Percentiles rank a stretch among this genome's conserved stretches.
Evolutionary conservation across 2,888 invertebrate genomes (phyloP).

Genomic region (Lordiphosa fenestrarum): DNA sequence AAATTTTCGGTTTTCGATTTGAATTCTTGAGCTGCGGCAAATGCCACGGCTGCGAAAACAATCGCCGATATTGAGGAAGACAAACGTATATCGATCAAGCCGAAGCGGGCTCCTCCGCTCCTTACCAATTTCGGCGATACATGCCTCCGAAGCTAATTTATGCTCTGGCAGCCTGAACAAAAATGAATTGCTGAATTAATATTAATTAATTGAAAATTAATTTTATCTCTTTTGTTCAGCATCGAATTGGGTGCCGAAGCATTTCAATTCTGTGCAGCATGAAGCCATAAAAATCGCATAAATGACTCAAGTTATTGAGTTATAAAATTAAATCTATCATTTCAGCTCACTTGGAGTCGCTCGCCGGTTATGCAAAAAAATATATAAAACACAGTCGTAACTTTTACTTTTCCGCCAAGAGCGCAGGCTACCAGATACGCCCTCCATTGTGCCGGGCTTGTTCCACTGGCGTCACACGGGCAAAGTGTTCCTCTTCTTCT

Average conservation of each 20-base stretch:
- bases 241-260: slow-evolving; percentile 1
- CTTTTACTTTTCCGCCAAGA: slow-evolving; percentile 27
- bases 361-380: neutral
- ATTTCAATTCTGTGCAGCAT: slow-evolving; percentile 6
- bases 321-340: slow-evolving; percentile 36
- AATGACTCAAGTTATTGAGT: slow-evolving; percentile 32
- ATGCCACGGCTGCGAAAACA: slow-evolving; percentile 14
- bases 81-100: slow-evolving; percentile 56
- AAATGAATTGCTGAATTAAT: slow-evolving; percentile 49
- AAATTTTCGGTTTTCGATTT: slow-evolving; percentile 10
- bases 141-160: slow-evolving; percentile 25
- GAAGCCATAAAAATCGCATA: slow-evolving; percentile 26
- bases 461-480: slow-evolving; percentile 8
- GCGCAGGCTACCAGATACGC: slow-evolving; percentile 16
- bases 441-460: slow-evolving; percentile 8
- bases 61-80: slow-evolving; percentile 49
- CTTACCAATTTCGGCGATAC: slow-evolving; percentile 17
- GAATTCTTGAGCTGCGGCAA: slow-evolving; percentile 13
- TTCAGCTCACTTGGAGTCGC: neutral
- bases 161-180: slow-evolving; percentile 27
- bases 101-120: slow-evolving; percentile 1
- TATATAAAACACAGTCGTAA: neutral
- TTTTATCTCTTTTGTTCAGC: slow-evolving; percentile 27
- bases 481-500: slow-evolving; percentile 3
- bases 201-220: slow-evolving; percentile 48